These are phyloP conservation scores for Lucinisca nassula DNA, from an alignment of 2,888 invertebrate species.

Conservation along the genomic window DNA sequence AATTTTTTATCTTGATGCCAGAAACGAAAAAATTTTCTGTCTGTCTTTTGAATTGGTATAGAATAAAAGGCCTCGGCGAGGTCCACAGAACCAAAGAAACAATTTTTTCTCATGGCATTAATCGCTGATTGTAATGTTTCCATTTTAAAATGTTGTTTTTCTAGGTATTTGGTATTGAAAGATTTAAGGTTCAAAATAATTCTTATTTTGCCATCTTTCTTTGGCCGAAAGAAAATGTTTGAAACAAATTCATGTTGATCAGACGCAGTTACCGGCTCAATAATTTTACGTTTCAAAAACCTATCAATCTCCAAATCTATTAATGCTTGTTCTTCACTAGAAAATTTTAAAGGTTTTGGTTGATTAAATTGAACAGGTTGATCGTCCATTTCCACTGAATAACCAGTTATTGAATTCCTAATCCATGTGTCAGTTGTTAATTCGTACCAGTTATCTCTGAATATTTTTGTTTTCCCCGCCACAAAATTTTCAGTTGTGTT, in stretches of 20 bases:
- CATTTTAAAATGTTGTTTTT: conserved; percentile 57
- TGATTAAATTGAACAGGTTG: neutral
- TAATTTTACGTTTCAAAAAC: conserved; percentile 24
- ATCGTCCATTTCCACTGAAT: conserved; percentile 14
- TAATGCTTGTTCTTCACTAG: neutral
- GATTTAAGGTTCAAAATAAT: conserved; percentile 48
- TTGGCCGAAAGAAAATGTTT: conserved; percentile 41
- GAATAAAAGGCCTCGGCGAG: conserved; percentile 57
- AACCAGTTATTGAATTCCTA: conserved; percentile 15
- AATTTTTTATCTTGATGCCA: conserved; percentile 28
- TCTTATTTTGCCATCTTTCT: conserved; percentile 24
- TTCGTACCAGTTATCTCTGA: conserved; percentile 14
- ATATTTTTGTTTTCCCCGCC: conserved; percentile 34
- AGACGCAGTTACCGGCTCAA: neutral
- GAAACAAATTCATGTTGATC: conserved; percentile 36
- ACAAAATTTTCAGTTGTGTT: neutral
- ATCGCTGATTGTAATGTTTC: conserved; percentile 55
- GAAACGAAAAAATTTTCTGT: conserved; percentile 60
- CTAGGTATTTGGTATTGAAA: conserved; percentile 40
- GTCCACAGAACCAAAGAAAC: conserved; percentile 56
- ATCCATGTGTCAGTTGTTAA: conserved; percentile 28
- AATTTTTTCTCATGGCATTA: conserved; percentile 24
- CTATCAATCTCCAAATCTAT: conserved; percentile 3
- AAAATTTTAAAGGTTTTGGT: conserved; percentile 15
- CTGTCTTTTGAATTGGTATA: conserved; percentile 13